Base-by-base conservation (phyloP, 2,888 invertebrate genomes). In the Catotricha subobsoleta region DNA sequence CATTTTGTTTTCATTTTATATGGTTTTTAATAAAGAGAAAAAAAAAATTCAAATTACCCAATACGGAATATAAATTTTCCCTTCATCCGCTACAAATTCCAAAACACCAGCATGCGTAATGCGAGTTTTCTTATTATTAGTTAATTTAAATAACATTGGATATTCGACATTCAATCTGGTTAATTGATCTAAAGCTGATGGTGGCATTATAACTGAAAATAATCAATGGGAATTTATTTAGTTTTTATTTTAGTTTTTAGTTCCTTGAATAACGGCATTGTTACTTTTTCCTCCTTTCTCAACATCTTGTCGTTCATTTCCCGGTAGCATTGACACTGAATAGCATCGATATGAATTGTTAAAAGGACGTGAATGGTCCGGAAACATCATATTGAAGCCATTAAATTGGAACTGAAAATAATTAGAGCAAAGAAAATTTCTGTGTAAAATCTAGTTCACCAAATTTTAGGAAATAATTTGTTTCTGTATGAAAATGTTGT, bases 31-130 rank as follows among this genome's bases (percentile, higher is more conserved):
- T n/a, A n/a, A n/a, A n/a, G n/a, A n/a, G n/a, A n/a, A n/a, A n/a
- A 21, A 36, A 30, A 42, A 16, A 36, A 25, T 28, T 47, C 8
- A 25, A 47, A 63, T 61, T 64, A 90, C 90, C 97, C 98, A 99
- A 56, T 91, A 81, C n/a, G 98, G 98, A 49, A 98, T 69, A 61
- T 94, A 97, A 34, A 92, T 90, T 65, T 84, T 86, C 21, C 95
- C 97, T 64, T 99, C 98, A 59, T 97, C 95, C 9, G 98, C 97
- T 7, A 97, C 91, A 69, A 98, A 98, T 62, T 98, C 98, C 47
- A 98, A 61, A 1, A 98, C 97, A 41, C 92, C 92, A 58, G 91
- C 90, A 59, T 98, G 97, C 9, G 95, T 94, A 23, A 78, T 69
- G 45, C 91, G 71, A 48, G 77, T 78, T 6, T 79, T 79, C 54